phyloP scores from a whole-genome alignment of 37 sponge, comb jelly and placozoan genomes.

The Ephydatia muelleri region DNA sequence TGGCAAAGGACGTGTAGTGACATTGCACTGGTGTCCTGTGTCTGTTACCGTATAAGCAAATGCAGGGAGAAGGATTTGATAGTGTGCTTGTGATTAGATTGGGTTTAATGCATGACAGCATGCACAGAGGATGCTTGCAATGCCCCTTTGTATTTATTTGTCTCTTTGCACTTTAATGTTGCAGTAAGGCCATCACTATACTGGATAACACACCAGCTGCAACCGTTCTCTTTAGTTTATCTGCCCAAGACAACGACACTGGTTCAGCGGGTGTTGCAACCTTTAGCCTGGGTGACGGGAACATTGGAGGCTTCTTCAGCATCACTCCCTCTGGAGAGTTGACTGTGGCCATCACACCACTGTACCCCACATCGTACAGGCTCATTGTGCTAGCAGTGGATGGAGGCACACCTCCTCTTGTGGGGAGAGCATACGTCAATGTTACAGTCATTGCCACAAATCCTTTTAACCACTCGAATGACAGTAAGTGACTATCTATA shows the following conservation, averaged over 20 bases:
- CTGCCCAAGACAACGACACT: slow-evolving; percentile 48
- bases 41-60: too few species aligned
- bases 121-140: too few species aligned
- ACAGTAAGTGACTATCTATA: slow-evolving; percentile 11
- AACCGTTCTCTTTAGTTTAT: neutral
- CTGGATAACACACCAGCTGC: slow-evolving; percentile 11
- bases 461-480: slow-evolving; percentile 11
- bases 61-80: too few species aligned
- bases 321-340: slow-evolving; percentile 16
- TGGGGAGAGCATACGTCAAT: slow-evolving; percentile 12
- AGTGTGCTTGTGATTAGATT: too few species aligned
- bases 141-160: too few species aligned
- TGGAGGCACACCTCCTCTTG: slow-evolving; percentile 20
- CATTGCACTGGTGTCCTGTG: too few species aligned
- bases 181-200: too few species aligned
- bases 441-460: slow-evolving; percentile 39
- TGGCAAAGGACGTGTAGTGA: too few species aligned
- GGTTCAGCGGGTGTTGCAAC: slow-evolving; percentile 34
- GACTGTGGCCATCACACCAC: slow-evolving; percentile 8
- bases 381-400: slow-evolving; percentile 44
- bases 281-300: slow-evolving; percentile 54
- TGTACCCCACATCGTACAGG: slow-evolving; percentile 26
- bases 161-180: too few species aligned
- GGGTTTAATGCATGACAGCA: too few species aligned
- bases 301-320: slow-evolving; percentile 38